Evolutionary conservation across 2,888 invertebrate genomes (phyloP), one percentile per base, ranked within the genome.

Genomic region (Euzetes globulus): DNA sequence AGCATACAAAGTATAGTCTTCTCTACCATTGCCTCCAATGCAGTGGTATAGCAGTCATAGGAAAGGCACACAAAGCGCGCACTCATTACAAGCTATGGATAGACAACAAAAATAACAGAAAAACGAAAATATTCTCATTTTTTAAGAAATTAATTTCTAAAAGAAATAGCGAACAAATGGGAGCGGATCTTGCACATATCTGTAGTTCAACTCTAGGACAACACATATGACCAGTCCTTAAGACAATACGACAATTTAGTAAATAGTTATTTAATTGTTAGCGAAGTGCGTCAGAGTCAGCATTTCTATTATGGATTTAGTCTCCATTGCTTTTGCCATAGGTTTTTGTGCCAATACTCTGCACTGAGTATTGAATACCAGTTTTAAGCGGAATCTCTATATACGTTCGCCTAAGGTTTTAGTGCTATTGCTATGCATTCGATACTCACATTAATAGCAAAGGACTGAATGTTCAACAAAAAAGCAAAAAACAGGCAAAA

Each of bases 41-140:
- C 55, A 22, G 55, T 25, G 55, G 22, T 22, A 55, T 55, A 22
- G 55, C 25, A 55, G 55, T 13, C 6, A 58, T 13, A 17, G 55
- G 25, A 22, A n/a, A 17, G 27, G 60, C 27, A 65, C 17, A 65
- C 65, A 65, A 65, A 65, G 65, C 65, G 65, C 65, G 65, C 65
- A 65, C 37, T 65, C 41, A 65, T 9, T 22, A 19, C 58, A 50
- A 50, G 50, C 50, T n/a, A 50, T 19, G 50, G n/a, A 50, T 50
- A 50, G n/a, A 50, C 17, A 9, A 50, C 50, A n/a, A 50, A 50
- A 50, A 50, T 50, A 50, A 50, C n/a, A 2, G 17, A 17, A 19
- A 50, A 50, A 50, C n/a, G 1, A 50, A 50, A 50, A 50, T 50
- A 50, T 50, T 50, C n/a, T 1, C 58, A 58, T 25, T 19, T 15